Evolutionary conservation across 2,113 vertebrate genomes (phyloP).

Genomic region (Eptatretus burgeri): DNA sequence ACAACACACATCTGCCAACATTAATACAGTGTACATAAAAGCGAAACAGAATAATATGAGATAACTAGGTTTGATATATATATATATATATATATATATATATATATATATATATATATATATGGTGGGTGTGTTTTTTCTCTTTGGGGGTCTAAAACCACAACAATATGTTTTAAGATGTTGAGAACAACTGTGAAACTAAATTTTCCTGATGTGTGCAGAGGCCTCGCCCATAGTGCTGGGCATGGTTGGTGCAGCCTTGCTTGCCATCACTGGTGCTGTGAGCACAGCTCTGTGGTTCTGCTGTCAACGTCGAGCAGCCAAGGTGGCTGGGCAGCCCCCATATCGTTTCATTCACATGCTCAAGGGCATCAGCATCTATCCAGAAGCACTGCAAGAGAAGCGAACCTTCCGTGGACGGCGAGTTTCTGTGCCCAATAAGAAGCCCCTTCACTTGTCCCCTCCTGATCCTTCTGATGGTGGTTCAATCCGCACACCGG

Average conservation of each 20-base stretch:
- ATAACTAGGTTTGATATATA: too few relatives aligned
- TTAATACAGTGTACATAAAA: too few relatives aligned
- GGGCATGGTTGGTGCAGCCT: constrained; percentile 65
- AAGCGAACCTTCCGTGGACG: constrained; percentile 21
- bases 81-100: too few relatives aligned
- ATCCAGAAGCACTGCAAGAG: constrained; percentile 48
- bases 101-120: too few relatives aligned
- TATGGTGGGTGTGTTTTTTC: too few relatives aligned
- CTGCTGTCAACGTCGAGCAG: constrained; percentile 80
- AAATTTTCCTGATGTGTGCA: constrained; percentile 21
- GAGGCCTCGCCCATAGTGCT: constrained; percentile 61
- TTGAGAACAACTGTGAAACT: too few relatives aligned
- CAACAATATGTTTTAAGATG: too few relatives aligned
- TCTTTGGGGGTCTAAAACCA: too few relatives aligned
- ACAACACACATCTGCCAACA: too few relatives aligned
- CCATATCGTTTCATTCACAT: constrained; percentile 95
- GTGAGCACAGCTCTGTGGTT: constrained; percentile 65
- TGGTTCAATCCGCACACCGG: too few relatives aligned
- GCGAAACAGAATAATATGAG: too few relatives aligned
- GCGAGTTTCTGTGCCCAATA: constrained; percentile 8
- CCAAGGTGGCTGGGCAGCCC: constrained; percentile 62
- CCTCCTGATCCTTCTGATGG: neutral
- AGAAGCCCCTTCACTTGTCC: constrained; percentile 15
- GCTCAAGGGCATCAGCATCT: constrained; percentile 89
- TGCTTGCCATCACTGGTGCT: constrained; percentile 67